Evolutionary conservation across 2,888 invertebrate genomes (phyloP).

Genomic region (Lasioglossum pauxillum): DNA sequence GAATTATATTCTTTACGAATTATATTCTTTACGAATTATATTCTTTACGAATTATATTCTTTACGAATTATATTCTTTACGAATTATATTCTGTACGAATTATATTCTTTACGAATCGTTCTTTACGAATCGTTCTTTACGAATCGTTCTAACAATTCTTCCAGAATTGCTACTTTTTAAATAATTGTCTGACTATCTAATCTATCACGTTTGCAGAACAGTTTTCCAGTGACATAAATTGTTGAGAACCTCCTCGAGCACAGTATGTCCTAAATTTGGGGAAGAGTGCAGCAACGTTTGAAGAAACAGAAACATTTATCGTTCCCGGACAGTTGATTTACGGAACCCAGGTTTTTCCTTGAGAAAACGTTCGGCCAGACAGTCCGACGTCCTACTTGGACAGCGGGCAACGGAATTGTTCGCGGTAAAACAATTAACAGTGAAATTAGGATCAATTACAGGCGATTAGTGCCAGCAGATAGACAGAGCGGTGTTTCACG

Average conservation of each 20-base stretch:
- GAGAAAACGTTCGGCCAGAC: constrained; percentile 7
- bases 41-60: too few species aligned
- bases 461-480: constrained; percentile 54
- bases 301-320: not conserved
- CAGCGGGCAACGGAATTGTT: constrained; percentile 14
- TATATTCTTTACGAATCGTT: too few species aligned
- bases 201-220: too few species aligned
- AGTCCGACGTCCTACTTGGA: constrained; percentile 40
- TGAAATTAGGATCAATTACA: constrained; percentile 68
- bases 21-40: too few species aligned
- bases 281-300: not conserved
- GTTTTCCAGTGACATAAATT: not conserved
- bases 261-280: not conserved
- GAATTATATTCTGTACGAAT: too few species aligned
- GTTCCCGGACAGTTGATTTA: not conserved
- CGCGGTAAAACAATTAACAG: constrained; percentile 64
- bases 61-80: accelerated
- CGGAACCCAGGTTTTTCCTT: not conserved
- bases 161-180: not conserved
- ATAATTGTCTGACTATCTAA: not conserved
- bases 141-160: too few species aligned
- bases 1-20: too few species aligned
- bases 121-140: too few species aligned
- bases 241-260: too few species aligned
- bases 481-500: constrained; percentile 4